Evolutionary conservation across 2,113 vertebrate genomes (phyloP), one percentile per base, ranked within the genome.

Genomic region (Vicugna pacos): DNA sequence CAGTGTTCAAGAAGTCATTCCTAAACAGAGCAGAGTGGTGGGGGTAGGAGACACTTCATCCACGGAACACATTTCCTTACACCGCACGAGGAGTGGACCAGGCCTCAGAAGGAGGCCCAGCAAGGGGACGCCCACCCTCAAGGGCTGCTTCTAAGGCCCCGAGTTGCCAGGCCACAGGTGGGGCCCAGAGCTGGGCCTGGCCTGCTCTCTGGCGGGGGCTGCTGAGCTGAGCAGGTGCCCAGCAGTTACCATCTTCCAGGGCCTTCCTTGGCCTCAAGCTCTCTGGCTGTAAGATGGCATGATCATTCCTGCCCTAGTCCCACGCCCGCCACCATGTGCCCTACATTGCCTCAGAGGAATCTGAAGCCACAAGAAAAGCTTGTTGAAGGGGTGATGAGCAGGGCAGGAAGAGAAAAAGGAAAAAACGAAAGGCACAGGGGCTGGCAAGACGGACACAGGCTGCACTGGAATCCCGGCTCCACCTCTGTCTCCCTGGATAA

Each of bases 191-290:
- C 82, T 12, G 48, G 22, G n/a, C 79, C 12, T 0, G 15, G 52
- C 14, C 58, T 75, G n/a, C 16, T 26, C 10, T 16, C 28, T 32
- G 14, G 42, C 20, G 24, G 19, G 60, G 52, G 48, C 79, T 15
- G 30, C 73, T 14, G 67, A 15, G 46, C 24, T 14, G 9, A 60
- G 60, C 60, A 35, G 48, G 38, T 12, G 1, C 5, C 70, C 7
- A 0, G 8, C 2, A 2, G 28, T 4, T 0, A 10, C 35, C 8
- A 8, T 1, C 14, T 10, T 30, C 54, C 75, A 20, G 9, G 2
- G 9, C 54, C 7, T 56, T 60, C 62, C 75, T 50, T 1, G 3
- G 56, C 46, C 83, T 35, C 30, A 6, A 3, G 42, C 73, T 42
- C 60, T 81, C 64, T 22, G 58, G 38, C 54, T 70, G 4, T 48